These are phyloP conservation scores for Rhagophthalmus giganteus DNA, from an alignment of 2,888 invertebrate genomes.

Conservation along the genomic window DNA sequence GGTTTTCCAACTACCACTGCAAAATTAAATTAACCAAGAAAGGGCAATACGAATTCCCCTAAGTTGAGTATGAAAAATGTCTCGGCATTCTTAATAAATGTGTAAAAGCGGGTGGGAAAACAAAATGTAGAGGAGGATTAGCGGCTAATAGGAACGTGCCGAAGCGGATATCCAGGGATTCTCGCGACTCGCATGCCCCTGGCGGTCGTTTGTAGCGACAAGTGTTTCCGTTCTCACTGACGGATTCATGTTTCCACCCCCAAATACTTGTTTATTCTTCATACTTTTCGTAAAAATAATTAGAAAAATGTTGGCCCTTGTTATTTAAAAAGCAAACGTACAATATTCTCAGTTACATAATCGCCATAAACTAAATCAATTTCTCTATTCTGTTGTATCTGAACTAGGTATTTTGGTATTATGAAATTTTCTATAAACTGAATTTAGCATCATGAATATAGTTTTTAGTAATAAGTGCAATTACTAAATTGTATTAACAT, in stretches of 20 bases:
- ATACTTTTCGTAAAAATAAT: constrained; percentile 23
- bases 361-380: no score
- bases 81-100: constrained; percentile 25
- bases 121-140: constrained; percentile 44
- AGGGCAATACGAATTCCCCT: no score
- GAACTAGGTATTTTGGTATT: no score
- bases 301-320: constrained; percentile 12
- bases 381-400: no score
- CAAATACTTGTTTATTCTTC: constrained; percentile 37
- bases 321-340: no score
- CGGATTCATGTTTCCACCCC: constrained; percentile 6
- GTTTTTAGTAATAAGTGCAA: not conserved
- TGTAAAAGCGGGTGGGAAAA: constrained; percentile 37
- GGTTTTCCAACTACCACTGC: no score
- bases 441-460: no score
- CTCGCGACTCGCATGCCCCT: constrained; percentile 48
- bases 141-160: constrained; percentile 53
- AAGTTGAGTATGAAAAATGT: constrained; percentile 21
- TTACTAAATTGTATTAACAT: no score
- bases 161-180: constrained; percentile 50
- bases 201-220: constrained; percentile 45
- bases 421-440: no score
- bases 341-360: no score
- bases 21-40: no score
- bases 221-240: constrained; percentile 43